Base-by-base conservation (phyloP, 2,888 invertebrate genomes). In the Ectemnius cavifrons region DNA sequence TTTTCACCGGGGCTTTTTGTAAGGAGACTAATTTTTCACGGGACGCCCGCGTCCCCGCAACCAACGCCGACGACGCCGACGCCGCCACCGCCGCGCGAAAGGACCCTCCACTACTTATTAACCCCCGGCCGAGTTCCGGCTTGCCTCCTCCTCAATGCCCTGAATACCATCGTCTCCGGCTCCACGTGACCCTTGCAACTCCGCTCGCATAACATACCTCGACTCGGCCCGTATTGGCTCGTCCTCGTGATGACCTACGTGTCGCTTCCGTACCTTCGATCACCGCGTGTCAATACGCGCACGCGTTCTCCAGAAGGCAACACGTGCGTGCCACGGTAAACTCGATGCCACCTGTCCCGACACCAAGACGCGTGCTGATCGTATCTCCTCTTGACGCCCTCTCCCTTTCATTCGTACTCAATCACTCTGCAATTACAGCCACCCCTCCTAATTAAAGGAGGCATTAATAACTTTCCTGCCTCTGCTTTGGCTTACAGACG, bases 11-110 rank as follows among this genome's bases (percentile, higher is more conserved):
- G 75, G 78, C 52, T 86, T 86, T 86, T 86, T 86, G 81, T 86
- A 86, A 87, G 86, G 83, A 86, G 83, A 79, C 86, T 87, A 85
- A 87, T 87, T 87, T 87, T 87, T 84, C 87, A 77, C 77, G 52
- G 52, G n/a, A 16, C 52, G 14, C 52, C n/a, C n/a, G 52, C 52
- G 37, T 37, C 37, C 75, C 37, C 75, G 78, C 74, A 59, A 74
- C 1, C 60, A 23, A 65, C 61, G 66, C 66, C 68, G 67, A 57
- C 68, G 46, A 45, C 23, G 65, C 68, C 52, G 67, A 72, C 61
- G 61, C 67, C 47, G 2, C 1, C 20, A 2, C 20, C 20, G 20
- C 20, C 23, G 3, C 23, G 23, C 23, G 23, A 23, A 2, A 23
- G 20, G 72, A 75, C 68, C 66, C 68, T 37, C 80, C 66, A 76